Conservation (phyloP, 1,140 invertebrate genomes). For the Heterodera schachtii region DNA sequence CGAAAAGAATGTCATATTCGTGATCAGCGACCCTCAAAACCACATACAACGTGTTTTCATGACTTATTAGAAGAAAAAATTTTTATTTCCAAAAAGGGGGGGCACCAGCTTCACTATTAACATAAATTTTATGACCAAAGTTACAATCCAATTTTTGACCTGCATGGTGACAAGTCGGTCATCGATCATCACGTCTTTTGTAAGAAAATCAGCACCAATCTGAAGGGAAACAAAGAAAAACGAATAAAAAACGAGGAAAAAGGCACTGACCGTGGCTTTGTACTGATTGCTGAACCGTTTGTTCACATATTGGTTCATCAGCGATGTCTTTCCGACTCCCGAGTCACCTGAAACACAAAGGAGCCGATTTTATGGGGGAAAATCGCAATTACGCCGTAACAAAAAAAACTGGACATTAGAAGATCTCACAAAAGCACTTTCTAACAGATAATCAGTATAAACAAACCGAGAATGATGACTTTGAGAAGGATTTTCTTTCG, state of each 20-base stretch:
- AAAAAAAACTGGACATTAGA: too few relatives aligned
- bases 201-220: conserved; percentile 98
- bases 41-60: too few relatives aligned
- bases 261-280: conserved; percentile 83
- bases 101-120: too few relatives aligned
- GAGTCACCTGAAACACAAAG: conserved; percentile 60
- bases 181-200: conserved; percentile 97
- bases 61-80: too few relatives aligned
- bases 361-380: too few relatives aligned
- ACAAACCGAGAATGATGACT: conserved; percentile 52
- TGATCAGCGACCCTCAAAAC: too few relatives aligned
- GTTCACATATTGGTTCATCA: conserved; percentile 99
- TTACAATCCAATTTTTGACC: too few relatives aligned
- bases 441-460: neutral
- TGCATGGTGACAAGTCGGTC: conserved; percentile 98
- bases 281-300: conserved; percentile 99
- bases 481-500: conserved; percentile 63
- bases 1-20: too few relatives aligned
- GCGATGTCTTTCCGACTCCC: conserved; percentile 93
- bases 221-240: neutral
- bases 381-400: too few relatives aligned
- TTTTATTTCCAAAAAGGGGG: too few relatives aligned
- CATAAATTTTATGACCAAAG: too few relatives aligned
- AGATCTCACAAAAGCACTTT: too few relatives aligned
- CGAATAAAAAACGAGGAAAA: neutral